phyloP scores from a whole-genome alignment of 64 coral and sea anemone genomes.

The Cladopsammia gracilis region DNA sequence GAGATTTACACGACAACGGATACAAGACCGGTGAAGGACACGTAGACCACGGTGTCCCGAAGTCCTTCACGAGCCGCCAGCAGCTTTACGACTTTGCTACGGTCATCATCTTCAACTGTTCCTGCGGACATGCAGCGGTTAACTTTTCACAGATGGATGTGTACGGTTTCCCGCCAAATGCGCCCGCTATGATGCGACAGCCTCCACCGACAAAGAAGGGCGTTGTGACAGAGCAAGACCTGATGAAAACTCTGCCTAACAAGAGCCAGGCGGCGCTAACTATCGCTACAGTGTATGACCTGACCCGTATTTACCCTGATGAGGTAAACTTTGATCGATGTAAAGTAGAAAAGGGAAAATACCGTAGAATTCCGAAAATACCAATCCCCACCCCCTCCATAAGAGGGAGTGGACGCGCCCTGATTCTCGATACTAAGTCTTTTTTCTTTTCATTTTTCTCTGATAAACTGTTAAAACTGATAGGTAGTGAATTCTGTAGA shows the following conservation, averaged over 20 bases:
- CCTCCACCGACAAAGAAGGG: slow-evolving; percentile 87
- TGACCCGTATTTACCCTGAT: slow-evolving; percentile 73
- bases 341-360: no score
- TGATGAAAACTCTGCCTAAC: slow-evolving; percentile 79
- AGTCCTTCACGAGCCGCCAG: slow-evolving; percentile 40
- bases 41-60: slow-evolving; percentile 73
- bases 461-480: no score
- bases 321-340: slow-evolving; percentile 59
- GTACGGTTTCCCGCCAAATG: slow-evolving; percentile 84
- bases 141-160: slow-evolving; percentile 89
- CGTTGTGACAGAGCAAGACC: slow-evolving; percentile 41
- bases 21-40: slow-evolving; percentile 52
- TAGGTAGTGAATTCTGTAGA: no score
- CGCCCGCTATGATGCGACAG: slow-evolving; percentile 77
- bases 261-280: slow-evolving; percentile 73
- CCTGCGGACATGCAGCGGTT: slow-evolving; percentile 88
- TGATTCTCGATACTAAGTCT: no score
- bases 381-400: no score
- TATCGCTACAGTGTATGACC: slow-evolving; percentile 79
- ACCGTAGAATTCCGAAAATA: no score
- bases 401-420: no score
- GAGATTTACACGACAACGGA: slow-evolving; percentile 83
- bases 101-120: slow-evolving; percentile 81
- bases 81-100: slow-evolving; percentile 63
- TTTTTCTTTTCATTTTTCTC: no score